Base-by-base conservation (phyloP, 2,797 vertebrate species). In the Iguana delicatissima region DNA sequence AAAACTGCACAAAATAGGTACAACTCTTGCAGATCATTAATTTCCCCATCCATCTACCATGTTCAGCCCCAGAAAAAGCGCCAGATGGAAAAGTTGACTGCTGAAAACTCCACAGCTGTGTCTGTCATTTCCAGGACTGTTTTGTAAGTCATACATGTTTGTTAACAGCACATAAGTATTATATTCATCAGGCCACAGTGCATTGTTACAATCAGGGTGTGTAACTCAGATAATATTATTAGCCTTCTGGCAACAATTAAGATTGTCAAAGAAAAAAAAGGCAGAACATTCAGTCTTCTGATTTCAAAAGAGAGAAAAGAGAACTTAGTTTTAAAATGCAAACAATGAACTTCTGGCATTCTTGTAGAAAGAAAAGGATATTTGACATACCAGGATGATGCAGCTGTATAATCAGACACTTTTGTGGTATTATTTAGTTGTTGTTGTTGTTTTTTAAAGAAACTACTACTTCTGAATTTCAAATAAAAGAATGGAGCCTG, bases 71-170 rank as follows among this genome's bases (percentile, higher is more conserved):
- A 83, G 85, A 91, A 91, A 84, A 80, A 86, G 35, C 42, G 73
- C 85, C 67, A 89, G 86, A 76, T 62, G 29, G 69, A 81, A 92
- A 91, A 88, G 0, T 52, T 59, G 12, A 87, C 59, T n/a, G 42
- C 46, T 72, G 5, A 57, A 90, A 90, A 94, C 91, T 92, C 88
- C 90, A 80, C 9, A 80, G 57, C 64, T 77, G 22, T 35, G 77
- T 69, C 88, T 86, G 88, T 92, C 87, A 91, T 82, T 92, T 89
- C 79, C 57, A 94, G 80, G 2, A 35, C 86, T 64, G n/a, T 67
- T 46, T 93, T 91, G 84, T 76, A 74, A 88, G 42, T 86, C 82
- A 1, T 55, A 18, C 52, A 38, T 46, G 55, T 90, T 89, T 91
- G 29, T 18, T 64, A 92, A 13, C 32, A 29, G 86, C 46, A 42